phyloP scores from a whole-genome alignment of 2,888 invertebrate species.

The Meandrusa payeni region DNA sequence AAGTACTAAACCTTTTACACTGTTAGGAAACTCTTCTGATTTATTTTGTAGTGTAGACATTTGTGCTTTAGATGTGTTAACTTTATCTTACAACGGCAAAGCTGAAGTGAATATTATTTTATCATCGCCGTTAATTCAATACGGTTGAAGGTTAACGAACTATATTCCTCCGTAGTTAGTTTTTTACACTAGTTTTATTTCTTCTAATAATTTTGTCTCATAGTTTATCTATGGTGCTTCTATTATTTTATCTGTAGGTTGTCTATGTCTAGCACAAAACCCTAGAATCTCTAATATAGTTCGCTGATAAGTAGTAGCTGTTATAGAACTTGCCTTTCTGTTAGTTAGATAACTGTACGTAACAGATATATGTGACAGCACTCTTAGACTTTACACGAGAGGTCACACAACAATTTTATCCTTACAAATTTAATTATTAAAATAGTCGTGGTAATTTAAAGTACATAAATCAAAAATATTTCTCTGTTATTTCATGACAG shows the following conservation, averaged over 20 bases:
- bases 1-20: constrained; percentile 74
- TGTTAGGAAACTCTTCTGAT: constrained; percentile 46
- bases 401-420: constrained; percentile 22
- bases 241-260: constrained; percentile 10
- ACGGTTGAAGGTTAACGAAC: no score
- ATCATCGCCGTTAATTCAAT: no score
- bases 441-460: no score
- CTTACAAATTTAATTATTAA: neutral
- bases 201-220: no score
- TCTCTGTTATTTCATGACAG: no score
- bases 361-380: constrained; percentile 64
- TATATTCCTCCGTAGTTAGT: no score
- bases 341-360: constrained; percentile 62
- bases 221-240: constrained; percentile 13
- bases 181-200: no score
- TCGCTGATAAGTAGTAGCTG: constrained; percentile 42
- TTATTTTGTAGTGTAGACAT: constrained; percentile 39
- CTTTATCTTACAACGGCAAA: no score
- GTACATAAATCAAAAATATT: no score
- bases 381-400: constrained; percentile 42
- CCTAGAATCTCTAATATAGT: constrained; percentile 25
- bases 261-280: constrained; percentile 37
- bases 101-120: no score
- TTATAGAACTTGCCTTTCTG: constrained; percentile 60
- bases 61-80: constrained; percentile 36